Percentiles rank a stretch among this genome's conserved stretches.
These are phyloP conservation scores for Hyposmocoma kahamanoa DNA, from an alignment of 1,140 invertebrate genomes.

Conservation along the genomic window DNA sequence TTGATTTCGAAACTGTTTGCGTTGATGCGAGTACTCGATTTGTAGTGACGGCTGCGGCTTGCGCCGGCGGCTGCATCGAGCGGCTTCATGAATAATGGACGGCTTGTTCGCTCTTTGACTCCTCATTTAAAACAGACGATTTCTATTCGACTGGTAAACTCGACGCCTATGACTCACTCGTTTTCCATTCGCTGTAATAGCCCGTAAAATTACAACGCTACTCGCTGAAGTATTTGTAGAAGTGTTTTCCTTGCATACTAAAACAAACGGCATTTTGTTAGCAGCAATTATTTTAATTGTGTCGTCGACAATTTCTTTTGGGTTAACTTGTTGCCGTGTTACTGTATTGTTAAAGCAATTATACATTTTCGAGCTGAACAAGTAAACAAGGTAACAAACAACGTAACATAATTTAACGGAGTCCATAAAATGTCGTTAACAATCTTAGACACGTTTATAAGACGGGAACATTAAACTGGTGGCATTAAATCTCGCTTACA, in stretches of 20 bases:
- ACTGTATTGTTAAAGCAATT: not conserved
- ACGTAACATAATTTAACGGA: too few relatives aligned
- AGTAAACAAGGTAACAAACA: not conserved
- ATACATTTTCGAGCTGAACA: not conserved
- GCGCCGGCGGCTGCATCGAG: constrained; percentile 44
- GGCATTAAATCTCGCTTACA: constrained; percentile 47
- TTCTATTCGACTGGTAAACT: constrained; percentile 68
- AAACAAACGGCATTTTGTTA: constrained; percentile 12
- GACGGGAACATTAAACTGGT: too few relatives aligned
- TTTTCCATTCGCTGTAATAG: constrained; percentile 65
- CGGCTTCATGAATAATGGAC: constrained; percentile 67
- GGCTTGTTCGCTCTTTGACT: constrained; percentile 62
- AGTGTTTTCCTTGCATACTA: constrained; percentile 37
- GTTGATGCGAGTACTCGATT: constrained; percentile 19
- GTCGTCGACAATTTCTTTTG: too few relatives aligned
- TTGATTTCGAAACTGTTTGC: constrained; percentile 63
- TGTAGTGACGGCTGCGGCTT: not conserved
- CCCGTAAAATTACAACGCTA: constrained; percentile 61
- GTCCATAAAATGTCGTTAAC: too few relatives aligned
- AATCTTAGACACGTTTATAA: too few relatives aligned
- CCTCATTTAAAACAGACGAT: constrained; percentile 69
- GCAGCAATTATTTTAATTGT: too few relatives aligned
- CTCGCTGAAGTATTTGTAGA: constrained; percentile 56
- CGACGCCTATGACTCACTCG: constrained; percentile 66
- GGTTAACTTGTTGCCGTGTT: too few relatives aligned